Percentiles rank a stretch among this genome's conserved stretches.
These are phyloP conservation scores for Cliona cf. orientalis DNA, from an alignment of 37 sponge, comb jelly and placozoan genomes.

Conservation along the genomic window DNA sequence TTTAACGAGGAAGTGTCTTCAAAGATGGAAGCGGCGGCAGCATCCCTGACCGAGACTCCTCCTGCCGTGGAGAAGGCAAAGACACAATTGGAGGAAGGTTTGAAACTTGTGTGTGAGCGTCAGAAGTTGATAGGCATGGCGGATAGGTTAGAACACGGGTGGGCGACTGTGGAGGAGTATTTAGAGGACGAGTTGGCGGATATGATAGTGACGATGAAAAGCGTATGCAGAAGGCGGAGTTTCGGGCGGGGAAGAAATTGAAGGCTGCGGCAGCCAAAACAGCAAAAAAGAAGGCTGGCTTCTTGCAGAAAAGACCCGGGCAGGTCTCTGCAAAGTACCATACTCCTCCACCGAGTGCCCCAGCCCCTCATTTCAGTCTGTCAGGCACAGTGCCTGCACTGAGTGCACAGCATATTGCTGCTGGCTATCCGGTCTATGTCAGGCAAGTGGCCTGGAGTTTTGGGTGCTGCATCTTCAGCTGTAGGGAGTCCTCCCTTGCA, in stretches of 20 bases:
- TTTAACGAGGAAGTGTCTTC: not conserved
- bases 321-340: too few relatives aligned
- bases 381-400: too few relatives aligned
- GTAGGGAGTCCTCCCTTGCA: too few relatives aligned
- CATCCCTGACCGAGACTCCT: not conserved
- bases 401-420: too few relatives aligned
- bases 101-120: not conserved
- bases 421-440: too few relatives aligned
- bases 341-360: too few relatives aligned
- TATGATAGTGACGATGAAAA: not conserved
- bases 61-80: slow-evolving; percentile 3
- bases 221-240: not conserved
- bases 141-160: slow-evolving; percentile 6
- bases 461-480: too few relatives aligned
- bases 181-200: not conserved
- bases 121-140: not conserved
- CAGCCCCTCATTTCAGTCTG: too few relatives aligned
- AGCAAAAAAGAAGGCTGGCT: too few relatives aligned
- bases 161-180: slow-evolving; percentile 15
- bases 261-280: not conserved
- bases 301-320: too few relatives aligned
- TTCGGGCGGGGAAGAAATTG: not conserved
- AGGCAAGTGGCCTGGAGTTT: too few relatives aligned
- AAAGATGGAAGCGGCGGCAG: not conserved
- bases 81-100: not conserved